Conservation (phyloP, 1,140 invertebrate genomes). For the Drosophila miranda region DNA sequence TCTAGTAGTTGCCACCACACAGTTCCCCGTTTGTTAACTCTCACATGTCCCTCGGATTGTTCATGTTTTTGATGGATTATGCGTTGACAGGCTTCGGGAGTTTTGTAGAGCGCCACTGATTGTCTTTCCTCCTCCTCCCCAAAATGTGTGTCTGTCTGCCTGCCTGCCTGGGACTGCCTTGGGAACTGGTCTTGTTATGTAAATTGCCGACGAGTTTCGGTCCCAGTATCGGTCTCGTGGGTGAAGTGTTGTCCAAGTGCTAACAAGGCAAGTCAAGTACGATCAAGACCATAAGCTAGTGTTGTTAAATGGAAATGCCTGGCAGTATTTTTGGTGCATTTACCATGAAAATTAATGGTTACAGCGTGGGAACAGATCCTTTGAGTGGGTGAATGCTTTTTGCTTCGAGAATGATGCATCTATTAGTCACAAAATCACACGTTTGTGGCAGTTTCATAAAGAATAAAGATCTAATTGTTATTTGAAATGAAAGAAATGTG, state of each 20-base stretch:
- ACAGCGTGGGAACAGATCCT: slow-evolving; percentile 23
- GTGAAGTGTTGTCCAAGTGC: slow-evolving; percentile 69
- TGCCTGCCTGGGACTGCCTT: slow-evolving; percentile 33
- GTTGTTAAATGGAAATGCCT: slow-evolving; percentile 29
- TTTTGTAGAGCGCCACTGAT: slow-evolving; percentile 72
- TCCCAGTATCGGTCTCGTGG: slow-evolving; percentile 38
- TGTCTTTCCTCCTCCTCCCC: slow-evolving; percentile 32
- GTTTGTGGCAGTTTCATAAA: too few species aligned
- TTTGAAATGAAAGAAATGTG: neutral
- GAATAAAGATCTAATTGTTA: neutral
- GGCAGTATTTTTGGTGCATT: slow-evolving; percentile 24
- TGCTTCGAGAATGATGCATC: too few species aligned
- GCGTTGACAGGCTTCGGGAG: slow-evolving; percentile 71
- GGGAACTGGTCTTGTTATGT: slow-evolving; percentile 80
- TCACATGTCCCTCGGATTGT: slow-evolving; percentile 47
- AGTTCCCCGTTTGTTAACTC: slow-evolving; percentile 46
- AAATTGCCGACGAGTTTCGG: slow-evolving; percentile 54
- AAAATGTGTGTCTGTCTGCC: slow-evolving; percentile 3
- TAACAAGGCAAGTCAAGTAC: slow-evolving; percentile 59
- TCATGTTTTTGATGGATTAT: slow-evolving; percentile 70
- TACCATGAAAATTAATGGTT: slow-evolving; percentile 33
- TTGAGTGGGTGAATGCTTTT: neutral
- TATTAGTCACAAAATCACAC: too few species aligned
- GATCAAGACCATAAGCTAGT: slow-evolving; percentile 38
- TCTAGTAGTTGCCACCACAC: slow-evolving; percentile 43